phyloP scores from a whole-genome alignment of 1,140 invertebrate species.

The Atta colombica region DNA sequence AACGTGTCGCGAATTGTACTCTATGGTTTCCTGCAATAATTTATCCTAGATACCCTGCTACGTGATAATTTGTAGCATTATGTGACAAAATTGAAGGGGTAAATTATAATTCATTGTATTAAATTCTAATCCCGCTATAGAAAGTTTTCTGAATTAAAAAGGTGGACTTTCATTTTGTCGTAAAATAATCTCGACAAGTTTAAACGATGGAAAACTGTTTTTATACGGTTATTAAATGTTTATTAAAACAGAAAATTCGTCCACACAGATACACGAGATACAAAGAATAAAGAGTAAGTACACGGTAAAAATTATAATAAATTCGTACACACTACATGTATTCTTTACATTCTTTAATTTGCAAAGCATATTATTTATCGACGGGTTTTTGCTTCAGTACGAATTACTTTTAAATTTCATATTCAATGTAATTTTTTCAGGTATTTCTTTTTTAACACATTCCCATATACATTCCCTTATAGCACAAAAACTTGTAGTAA shows the following conservation, averaged over 20 bases:
- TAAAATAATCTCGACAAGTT: constrained; percentile 3
- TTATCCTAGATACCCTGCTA: neutral
- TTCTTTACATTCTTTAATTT: neutral
- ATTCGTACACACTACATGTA: neutral
- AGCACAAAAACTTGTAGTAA: too few species aligned
- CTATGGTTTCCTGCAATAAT: neutral
- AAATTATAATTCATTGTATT: neutral
- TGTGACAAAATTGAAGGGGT: neutral
- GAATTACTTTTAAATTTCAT: neutral
- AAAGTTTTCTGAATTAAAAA: neutral
- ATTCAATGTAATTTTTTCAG: neutral
- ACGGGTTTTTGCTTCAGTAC: neutral
- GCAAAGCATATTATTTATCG: neutral
- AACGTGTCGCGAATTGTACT: constrained; percentile 1
- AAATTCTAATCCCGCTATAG: constrained; percentile 7
- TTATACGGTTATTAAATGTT: constrained; percentile 14
- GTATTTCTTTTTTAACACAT: neutral
- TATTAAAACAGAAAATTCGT: neutral
- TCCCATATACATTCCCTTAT: too few species aligned
- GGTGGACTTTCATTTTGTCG: neutral
- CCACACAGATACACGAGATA: too few species aligned
- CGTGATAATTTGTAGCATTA: neutral
- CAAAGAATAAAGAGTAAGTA: neutral
- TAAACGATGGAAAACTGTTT: neutral
- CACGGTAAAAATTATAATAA: neutral